These are phyloP conservation scores for Perca flavescens DNA, from an alignment of 2,113 vertebrate genomes.

Conservation along the genomic window DNA sequence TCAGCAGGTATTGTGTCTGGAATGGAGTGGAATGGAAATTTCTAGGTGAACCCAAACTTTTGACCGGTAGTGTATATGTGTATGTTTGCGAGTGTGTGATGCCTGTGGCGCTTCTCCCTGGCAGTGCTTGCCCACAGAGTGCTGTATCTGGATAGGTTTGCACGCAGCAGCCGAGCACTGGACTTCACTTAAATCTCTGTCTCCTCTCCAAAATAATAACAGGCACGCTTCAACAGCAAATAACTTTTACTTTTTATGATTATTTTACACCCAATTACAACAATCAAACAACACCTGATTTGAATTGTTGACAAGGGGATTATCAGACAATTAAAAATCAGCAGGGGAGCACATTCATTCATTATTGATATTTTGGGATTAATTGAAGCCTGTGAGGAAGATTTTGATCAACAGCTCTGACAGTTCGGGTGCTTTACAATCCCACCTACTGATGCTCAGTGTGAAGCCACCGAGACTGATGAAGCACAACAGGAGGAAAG, in stretches of 20 bases:
- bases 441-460: conserved; percentile 25
- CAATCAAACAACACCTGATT: conserved; percentile 38
- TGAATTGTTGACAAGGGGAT: conserved; percentile 36
- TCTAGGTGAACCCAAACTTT: no score
- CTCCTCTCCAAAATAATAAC: conserved; percentile 2
- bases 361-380: conserved; percentile 60
- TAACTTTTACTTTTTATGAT: conserved; percentile 25
- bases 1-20: no score
- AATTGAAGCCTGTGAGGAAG: conserved; percentile 49
- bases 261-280: conserved; percentile 48
- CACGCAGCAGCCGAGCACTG: conserved; percentile 14
- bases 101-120: conserved; percentile 41
- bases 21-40: no score
- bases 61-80: no score
- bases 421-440: conserved; percentile 14
- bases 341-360: conserved; percentile 45
- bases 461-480: conserved; percentile 20
- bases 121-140: conserved; percentile 17
- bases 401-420: conserved; percentile 40
- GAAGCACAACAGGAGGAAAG: background rate
- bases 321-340: conserved; percentile 40
- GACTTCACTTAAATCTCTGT: conserved; percentile 21
- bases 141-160: conserved; percentile 16
- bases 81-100: conserved; percentile 1
- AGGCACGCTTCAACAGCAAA: background rate